Evolutionary conservation across 1,140 invertebrate genomes (phyloP), one percentile per base, ranked within the genome.

Genomic region (Delia radicum): DNA sequence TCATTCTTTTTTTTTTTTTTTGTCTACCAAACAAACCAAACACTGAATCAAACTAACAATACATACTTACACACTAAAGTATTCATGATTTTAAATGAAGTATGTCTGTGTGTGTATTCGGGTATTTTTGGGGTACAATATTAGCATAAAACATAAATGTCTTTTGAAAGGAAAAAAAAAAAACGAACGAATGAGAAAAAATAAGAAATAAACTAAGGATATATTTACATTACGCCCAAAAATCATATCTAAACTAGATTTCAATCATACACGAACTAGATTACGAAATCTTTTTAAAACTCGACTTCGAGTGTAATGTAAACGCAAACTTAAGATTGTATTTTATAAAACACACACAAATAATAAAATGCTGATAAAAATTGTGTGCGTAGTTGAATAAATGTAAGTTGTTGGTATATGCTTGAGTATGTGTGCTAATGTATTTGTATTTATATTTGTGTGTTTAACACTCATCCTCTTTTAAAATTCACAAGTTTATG

Each of bases 121-220:
- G 15, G 61, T 63, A 26, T 21, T 27, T 63, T 26, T 24, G 26
- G 18, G 21, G 63, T 67, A 67, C 29, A 69, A 21, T 69, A 69
- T 69, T 69, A 69, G 65, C 65, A 69, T 69, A 69, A 69, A 69
- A 69, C 65, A 24, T 37, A 69, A 69, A 67, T 33, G 63, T 67
- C 63, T 31, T 48, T n/a, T 48, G 46, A 55, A 55, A 55, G 7
- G 48, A 55, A 55, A 21, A n/a, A 21, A 55, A 55, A 21, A 55
- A 55, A 21, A 55, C 15, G 24, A 55, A 55, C 18, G 21, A 7
- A 55, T 21, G 21, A 55, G 8, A 55, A 55, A 55, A 21, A 55
- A 2, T 21, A 55, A 24, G 15, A 55, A 55, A 55, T 24, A 55
- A 55, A 55, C 46, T 48, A 48, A 18, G 48, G 10, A 8, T 55